A percentile compares a stretch with the other conserved stretches of the same genome.
These are phyloP conservation scores for Polymixis lichenea DNA, from an alignment of 2,888 invertebrate genomes.

Conservation along the genomic window DNA sequence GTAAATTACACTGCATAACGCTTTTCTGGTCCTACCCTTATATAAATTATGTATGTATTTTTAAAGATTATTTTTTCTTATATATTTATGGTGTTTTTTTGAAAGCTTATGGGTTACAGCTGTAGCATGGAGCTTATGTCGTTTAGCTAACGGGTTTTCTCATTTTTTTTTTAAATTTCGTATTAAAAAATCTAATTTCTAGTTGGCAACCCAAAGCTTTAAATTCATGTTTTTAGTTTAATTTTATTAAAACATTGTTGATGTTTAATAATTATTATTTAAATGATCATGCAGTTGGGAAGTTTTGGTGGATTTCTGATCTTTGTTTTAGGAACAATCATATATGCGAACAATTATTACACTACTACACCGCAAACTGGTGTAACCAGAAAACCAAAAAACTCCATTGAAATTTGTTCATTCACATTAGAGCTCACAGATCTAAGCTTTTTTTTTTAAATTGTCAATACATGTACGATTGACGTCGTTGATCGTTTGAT, in stretches of 20 bases:
- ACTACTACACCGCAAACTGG: too few species aligned
- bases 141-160: slow-evolving; percentile 70
- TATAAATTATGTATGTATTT: slow-evolving; percentile 55
- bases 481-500: background rate
- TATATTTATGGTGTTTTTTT: slow-evolving; percentile 72
- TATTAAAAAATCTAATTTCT: slow-evolving; percentile 62
- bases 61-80: slow-evolving; percentile 38
- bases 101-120: slow-evolving; percentile 89
- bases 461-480: too few species aligned
- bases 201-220: slow-evolving; percentile 85
- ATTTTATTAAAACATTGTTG: slow-evolving; percentile 43
- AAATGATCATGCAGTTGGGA: background rate
- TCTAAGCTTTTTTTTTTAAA: too few species aligned
- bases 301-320: slow-evolving; percentile 30
- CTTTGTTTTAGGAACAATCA: background rate
- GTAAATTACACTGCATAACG: slow-evolving; percentile 3
- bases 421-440: background rate
- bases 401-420: background rate
- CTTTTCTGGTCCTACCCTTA: slow-evolving; percentile 22
- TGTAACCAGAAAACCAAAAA: background rate
- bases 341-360: background rate
- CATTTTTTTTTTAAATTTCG: slow-evolving; percentile 62
- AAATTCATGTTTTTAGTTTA: slow-evolving; percentile 63
- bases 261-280: slow-evolving; percentile 21
- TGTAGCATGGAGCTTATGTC: slow-evolving; percentile 81